A percentile compares a stretch with the other conserved stretches of the same genome.
Evolutionary conservation across 2,113 vertebrate genomes (phyloP).

Genomic region (Ancistrus triradiatus): DNA sequence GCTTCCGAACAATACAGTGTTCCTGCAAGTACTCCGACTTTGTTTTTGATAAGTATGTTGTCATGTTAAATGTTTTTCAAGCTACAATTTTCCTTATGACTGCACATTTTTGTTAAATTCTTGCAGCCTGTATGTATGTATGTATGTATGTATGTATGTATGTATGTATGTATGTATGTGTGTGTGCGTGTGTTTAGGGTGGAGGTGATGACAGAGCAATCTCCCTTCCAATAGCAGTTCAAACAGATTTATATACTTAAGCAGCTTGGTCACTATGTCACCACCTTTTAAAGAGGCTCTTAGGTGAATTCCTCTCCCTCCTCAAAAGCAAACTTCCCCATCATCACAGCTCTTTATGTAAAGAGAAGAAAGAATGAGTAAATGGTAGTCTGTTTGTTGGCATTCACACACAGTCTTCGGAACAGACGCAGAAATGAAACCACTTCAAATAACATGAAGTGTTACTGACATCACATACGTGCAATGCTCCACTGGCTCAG

Average conservation of each 20-base stretch:
- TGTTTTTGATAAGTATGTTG: not conserved
- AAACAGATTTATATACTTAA: constrained; percentile 15
- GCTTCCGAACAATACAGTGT: too few relatives aligned
- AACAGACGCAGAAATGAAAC: too few relatives aligned
- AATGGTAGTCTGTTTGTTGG: not conserved
- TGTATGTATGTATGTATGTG: not conserved
- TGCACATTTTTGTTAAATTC: too few relatives aligned
- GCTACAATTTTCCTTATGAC: too few relatives aligned
- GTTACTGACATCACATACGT: too few relatives aligned
- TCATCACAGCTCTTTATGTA: not conserved
- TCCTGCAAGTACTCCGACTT: too few relatives aligned
- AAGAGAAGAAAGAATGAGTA: too few relatives aligned
- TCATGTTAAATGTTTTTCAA: too few relatives aligned
- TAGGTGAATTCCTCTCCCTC: not conserved
- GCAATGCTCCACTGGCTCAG: too few relatives aligned
- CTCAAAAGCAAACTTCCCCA: constrained; percentile 8
- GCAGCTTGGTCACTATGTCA: not conserved
- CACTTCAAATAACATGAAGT: too few relatives aligned
- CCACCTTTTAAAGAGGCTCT: constrained; percentile 3
- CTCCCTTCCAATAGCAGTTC: not conserved
- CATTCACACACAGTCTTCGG: not conserved
- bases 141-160: not conserved
- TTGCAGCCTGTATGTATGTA: not conserved
- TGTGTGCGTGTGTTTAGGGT: constrained; percentile 6
- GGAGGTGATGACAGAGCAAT: constrained; percentile 25